phyloP scores from a whole-genome alignment of 1,140 invertebrate genomes.

The Antheraea mylitta region DNA sequence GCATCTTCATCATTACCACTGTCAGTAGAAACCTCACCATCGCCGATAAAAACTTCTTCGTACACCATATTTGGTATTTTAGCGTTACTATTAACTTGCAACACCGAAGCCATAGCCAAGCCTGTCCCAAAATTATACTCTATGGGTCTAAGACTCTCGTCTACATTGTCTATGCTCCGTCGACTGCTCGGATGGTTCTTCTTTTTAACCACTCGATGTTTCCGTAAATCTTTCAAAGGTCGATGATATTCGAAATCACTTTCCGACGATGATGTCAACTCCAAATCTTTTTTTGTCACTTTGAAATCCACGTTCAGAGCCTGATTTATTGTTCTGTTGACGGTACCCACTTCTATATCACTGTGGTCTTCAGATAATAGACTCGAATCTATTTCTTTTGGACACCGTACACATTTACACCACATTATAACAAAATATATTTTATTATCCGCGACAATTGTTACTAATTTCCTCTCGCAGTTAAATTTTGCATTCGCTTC shows the following conservation, averaged over 20 bases:
- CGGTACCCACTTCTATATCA: conserved; percentile 28
- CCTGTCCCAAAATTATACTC: conserved; percentile 73
- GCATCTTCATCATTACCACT: conserved; percentile 63
- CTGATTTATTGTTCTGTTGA: conserved; percentile 25
- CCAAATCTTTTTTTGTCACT: conserved; percentile 51
- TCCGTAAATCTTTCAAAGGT: conserved; percentile 49
- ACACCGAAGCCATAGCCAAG: conserved; percentile 71
- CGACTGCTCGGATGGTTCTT: conserved; percentile 50
- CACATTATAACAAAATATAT: conserved; percentile 39
- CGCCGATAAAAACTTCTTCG: conserved; percentile 63
- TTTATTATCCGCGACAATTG: conserved; percentile 16
- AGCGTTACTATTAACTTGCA: conserved; percentile 48
- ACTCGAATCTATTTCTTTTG: conserved; percentile 26
- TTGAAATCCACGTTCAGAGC: conserved; percentile 38
- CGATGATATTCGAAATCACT: conserved; percentile 48
- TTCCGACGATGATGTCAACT: conserved; percentile 56
- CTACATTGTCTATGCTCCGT: conserved; percentile 47
- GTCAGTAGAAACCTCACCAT: conserved; percentile 62
- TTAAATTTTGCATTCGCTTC: conserved; percentile 44
- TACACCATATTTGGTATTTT: conserved; percentile 43
- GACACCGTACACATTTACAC: conserved; percentile 23
- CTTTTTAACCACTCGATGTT: conserved; percentile 50
- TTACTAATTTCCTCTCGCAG: conserved; percentile 39
- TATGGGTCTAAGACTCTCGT: conserved; percentile 65
- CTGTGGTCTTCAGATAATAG: conserved; percentile 34